Base-by-base conservation (phyloP, 2,113 vertebrate species). In the Sprattus sprattus region DNA sequence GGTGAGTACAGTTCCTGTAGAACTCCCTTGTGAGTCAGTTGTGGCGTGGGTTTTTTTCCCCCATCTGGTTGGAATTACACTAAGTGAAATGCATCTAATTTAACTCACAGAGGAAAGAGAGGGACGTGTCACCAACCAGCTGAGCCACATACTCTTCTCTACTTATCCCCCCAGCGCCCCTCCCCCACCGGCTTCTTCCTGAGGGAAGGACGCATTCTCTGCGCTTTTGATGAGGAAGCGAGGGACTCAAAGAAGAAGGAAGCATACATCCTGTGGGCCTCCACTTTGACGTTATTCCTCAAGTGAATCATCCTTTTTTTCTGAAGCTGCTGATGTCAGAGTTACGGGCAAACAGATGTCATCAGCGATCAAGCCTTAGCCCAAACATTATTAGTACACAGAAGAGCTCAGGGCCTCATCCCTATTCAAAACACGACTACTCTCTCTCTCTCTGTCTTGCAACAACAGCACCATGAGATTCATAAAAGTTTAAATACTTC, bases 291-390 rank as follows among this genome's bases (percentile, higher is more conserved):
- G 86, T 81, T 44, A 78, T 87, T 81, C 67, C 84, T 45, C 45
- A 64, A 86, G 45, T 85, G 67, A 85, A 64, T 88, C 87, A 85
- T 71, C 64, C 47, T 78, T 49, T n/a, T 60, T 81, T 39, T 78
- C n/a, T 44, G 18, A 82, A n/a, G n/a, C 25, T 1, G 18, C 49
- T 47, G 25, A 13, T 16, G 45, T 25, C 81, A 60, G 75, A 87
- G 50, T 87, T 78, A 47, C 82, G 11, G 50, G 54, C 75, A 54
- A 83, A 64, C 52, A 46, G 52, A 81, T 89, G 84, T 85, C 52
- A 50, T 47, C 52, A 45, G 85, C 20, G n/a, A 67, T 75, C 64
- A 47, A 60, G 64, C 13, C 10, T 71, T 71, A 32, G 64, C 64
- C 28, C n/a, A 28, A 71, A 71, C 7, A 71, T 32, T 71, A 71